phyloP scores from a whole-genome alignment of 2,797 vertebrate species.

The Danio jaintianensis region DNA sequence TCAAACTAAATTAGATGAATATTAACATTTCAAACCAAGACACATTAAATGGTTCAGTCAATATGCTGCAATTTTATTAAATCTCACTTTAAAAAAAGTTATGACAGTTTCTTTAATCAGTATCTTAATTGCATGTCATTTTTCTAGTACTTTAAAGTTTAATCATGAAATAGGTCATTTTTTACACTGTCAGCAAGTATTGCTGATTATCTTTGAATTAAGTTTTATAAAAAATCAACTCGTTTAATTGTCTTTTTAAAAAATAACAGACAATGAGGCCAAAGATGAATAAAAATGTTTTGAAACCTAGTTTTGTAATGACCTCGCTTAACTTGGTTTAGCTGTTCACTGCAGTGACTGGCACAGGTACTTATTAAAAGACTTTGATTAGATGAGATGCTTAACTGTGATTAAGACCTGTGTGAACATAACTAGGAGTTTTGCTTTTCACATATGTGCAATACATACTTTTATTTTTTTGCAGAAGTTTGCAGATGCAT shows the following conservation, averaged over 20 bases:
- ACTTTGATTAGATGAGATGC: constrained; percentile 24
- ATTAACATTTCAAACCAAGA: too few species aligned
- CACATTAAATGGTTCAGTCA: neutral
- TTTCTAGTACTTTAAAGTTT: neutral
- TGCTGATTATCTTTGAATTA: neutral
- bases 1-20: too few species aligned
- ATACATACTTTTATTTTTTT: neutral
- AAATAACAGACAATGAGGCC: too few species aligned
- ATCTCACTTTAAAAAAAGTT: neutral
- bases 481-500: neutral
- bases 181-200: neutral
- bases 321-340: neutral
- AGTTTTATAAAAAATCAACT: neutral
- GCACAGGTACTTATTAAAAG: neutral
- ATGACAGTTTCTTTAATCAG: neutral
- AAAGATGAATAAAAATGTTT: too few species aligned
- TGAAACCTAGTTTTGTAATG: neutral
- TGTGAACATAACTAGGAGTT: neutral
- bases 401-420: constrained; percentile 16
- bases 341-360: neutral
- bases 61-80: neutral
- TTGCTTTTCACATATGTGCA: neutral
- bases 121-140: neutral
- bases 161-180: neutral
- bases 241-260: too few species aligned